Evolutionary conservation across 92 coral and sea anemone genomes (phyloP).

Genomic region (Epizoanthus scotinus): DNA sequence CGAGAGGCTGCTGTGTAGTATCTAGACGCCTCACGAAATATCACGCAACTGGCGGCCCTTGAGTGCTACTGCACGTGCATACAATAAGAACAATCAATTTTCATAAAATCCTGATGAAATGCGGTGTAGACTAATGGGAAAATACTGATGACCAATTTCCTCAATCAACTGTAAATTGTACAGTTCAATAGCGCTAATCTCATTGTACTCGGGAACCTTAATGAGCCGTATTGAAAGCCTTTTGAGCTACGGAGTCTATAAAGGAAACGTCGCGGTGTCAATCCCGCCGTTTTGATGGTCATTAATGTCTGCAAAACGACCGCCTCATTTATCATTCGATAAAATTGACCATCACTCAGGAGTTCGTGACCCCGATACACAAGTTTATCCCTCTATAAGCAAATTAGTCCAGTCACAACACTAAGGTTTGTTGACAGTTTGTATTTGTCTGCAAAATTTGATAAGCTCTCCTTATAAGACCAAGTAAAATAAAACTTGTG

Average conservation of each 20-base stretch:
- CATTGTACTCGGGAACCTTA: background rate
- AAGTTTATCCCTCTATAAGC: background rate
- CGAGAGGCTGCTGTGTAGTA: background rate
- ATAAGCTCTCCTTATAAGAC: too few species aligned
- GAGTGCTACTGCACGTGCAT: background rate
- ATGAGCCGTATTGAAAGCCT: background rate
- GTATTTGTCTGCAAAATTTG: too few species aligned
- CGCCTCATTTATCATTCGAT: background rate
- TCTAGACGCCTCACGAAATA: background rate
- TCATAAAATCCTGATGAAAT: conserved; percentile 12
- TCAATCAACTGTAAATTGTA: background rate
- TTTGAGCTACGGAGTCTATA: background rate
- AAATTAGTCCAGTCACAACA: too few species aligned
- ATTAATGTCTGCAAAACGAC: background rate
- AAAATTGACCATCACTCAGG: background rate
- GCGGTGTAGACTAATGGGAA: conserved; percentile 5
- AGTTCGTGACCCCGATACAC: background rate
- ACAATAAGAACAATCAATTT: background rate
- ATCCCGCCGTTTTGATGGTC: conserved; percentile 9
- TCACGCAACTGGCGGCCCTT: background rate
- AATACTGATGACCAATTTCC: background rate
- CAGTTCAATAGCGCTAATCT: background rate
- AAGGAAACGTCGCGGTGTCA: conserved; percentile 10
- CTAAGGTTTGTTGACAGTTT: too few species aligned
- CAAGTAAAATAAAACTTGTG: too few species aligned